These are phyloP conservation scores for Odontesthes bonariensis DNA, from an alignment of 2,113 vertebrate genomes.

Conservation along the genomic window DNA sequence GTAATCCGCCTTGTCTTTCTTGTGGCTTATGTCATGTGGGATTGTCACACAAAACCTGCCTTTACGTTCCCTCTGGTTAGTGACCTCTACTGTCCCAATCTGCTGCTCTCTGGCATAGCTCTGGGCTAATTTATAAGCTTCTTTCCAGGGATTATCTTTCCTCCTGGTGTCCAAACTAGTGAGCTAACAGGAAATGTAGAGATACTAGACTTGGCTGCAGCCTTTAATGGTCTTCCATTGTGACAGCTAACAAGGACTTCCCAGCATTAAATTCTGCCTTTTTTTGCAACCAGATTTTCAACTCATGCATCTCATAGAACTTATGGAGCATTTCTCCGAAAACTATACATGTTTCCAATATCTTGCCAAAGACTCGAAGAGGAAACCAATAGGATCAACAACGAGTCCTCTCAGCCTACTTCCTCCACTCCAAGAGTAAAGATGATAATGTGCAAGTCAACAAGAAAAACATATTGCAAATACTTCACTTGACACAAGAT, in stretches of 20 bases:
- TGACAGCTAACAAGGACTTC: slow-evolving; percentile 24
- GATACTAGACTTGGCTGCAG: slow-evolving; percentile 52
- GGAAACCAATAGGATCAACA: slow-evolving; percentile 7
- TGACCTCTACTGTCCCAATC: slow-evolving; percentile 71
- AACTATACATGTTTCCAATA: slow-evolving; percentile 10
- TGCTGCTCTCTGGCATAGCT: slow-evolving; percentile 73
- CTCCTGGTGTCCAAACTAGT: slow-evolving; percentile 69
- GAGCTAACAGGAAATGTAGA: slow-evolving; percentile 49
- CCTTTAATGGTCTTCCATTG: slow-evolving; percentile 43
- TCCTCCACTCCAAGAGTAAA: slow-evolving; percentile 36
- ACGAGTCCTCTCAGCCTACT: slow-evolving; percentile 45
- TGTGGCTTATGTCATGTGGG: slow-evolving; percentile 18
- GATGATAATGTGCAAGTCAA: slow-evolving; percentile 38
- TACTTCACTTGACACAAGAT: slow-evolving; percentile 3
- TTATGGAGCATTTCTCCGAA: slow-evolving; percentile 3
- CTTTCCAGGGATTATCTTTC: slow-evolving; percentile 82
- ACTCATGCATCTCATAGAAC: background rate
- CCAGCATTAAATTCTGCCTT: background rate
- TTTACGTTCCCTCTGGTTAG: slow-evolving; percentile 45
- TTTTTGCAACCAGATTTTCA: background rate
- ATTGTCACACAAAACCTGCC: slow-evolving; percentile 22
- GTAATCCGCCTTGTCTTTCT: slow-evolving; percentile 19
- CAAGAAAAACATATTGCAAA: slow-evolving; percentile 39
- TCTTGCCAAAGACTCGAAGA: slow-evolving; percentile 1
- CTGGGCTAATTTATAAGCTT: slow-evolving; percentile 82